phyloP scores from a whole-genome alignment of 2,888 invertebrate species.

The Microctonus brassicae region DNA sequence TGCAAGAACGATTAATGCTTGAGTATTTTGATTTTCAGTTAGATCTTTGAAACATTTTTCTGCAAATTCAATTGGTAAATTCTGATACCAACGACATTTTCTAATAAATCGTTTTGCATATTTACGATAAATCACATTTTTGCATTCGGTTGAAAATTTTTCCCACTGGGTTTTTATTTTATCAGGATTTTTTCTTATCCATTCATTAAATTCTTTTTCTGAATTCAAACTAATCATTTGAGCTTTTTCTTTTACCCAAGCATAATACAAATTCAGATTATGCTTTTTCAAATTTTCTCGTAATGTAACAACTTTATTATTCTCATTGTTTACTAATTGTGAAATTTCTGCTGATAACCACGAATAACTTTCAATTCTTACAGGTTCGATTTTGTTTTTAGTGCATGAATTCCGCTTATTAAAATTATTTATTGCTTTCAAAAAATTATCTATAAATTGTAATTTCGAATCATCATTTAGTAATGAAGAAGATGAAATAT shows the following conservation, averaged over 20 bases:
- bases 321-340: neutral
- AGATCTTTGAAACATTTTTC: too few species aligned
- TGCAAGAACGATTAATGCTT: conserved; percentile 42
- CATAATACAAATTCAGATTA: neutral
- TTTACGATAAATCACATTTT: rapidly evolving
- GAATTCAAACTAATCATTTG: neutral
- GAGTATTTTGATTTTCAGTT: too few species aligned
- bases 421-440: conserved; percentile 47
- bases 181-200: too few species aligned
- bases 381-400: conserved; percentile 33
- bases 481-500: conserved; percentile 28
- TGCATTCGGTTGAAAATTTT: conserved; percentile 38
- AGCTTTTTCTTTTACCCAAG: neutral
- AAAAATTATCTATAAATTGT: conserved; percentile 33
- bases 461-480: neutral
- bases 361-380: conserved; percentile 44
- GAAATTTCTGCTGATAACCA: conserved; percentile 45
- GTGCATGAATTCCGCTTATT: conserved; percentile 40
- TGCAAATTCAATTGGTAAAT: conserved; percentile 55
- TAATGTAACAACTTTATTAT: neutral
- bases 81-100: conserved; percentile 56
- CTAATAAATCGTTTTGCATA: conserved; percentile 48
- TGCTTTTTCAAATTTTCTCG: neutral
- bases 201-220: neutral
- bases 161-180: conserved; percentile 44